Evolutionary conservation across 2,797 vertebrate genomes (phyloP).

Genomic region (Neoniphon sammara): DNA sequence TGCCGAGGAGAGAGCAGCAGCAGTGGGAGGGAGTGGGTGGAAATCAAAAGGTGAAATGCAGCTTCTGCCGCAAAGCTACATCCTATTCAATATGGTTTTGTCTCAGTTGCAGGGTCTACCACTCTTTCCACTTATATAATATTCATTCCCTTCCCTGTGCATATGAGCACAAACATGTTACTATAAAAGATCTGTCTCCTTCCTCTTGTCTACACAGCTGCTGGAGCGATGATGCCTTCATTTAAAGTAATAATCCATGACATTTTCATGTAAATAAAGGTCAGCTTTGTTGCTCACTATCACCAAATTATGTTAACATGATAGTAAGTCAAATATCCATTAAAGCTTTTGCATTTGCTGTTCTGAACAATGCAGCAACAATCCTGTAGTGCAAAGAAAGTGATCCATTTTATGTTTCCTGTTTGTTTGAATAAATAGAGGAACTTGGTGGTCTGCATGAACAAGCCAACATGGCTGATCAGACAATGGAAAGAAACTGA

Average conservation of each 20-base stretch:
- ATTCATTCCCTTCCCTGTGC: constrained; percentile 25
- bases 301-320: background rate
- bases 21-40: constrained; percentile 79
- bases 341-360: background rate
- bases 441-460: too few species aligned
- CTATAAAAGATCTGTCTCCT: constrained; percentile 12
- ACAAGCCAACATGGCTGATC: too few species aligned
- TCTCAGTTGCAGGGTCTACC: constrained; percentile 61
- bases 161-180: constrained; percentile 19
- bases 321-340: background rate
- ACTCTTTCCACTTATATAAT: constrained; percentile 62
- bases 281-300: background rate
- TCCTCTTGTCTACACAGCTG: constrained; percentile 16
- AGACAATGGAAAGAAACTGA: too few species aligned
- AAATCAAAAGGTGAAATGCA: constrained; percentile 78
- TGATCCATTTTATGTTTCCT: too few species aligned
- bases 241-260: constrained; percentile 5
- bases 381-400: too few species aligned
- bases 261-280: constrained; percentile 14
- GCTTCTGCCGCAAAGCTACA: constrained; percentile 73
- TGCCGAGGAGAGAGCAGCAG: constrained; percentile 66
- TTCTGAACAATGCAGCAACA: too few species aligned
- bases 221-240: constrained; percentile 1
- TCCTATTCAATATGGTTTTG: constrained; percentile 65
- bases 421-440: too few species aligned